These are phyloP conservation scores for Ochotona curzoniae DNA, from an alignment of 2,113 vertebrate species.

Conservation along the genomic window DNA sequence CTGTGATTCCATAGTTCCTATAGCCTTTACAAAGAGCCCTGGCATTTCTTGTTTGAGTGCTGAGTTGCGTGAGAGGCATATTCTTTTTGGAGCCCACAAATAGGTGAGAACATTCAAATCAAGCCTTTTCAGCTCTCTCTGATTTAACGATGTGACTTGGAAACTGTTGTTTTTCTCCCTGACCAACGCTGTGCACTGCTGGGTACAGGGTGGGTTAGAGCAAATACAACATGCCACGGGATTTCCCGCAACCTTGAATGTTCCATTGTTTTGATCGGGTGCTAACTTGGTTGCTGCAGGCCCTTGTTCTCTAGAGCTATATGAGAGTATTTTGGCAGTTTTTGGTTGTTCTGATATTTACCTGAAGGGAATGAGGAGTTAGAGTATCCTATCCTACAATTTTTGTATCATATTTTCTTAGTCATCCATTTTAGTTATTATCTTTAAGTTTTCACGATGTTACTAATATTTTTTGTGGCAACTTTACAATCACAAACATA, in stretches of 20 bases:
- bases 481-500: background rate
- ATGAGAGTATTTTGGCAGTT: background rate
- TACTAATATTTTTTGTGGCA: background rate
- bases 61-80: background rate
- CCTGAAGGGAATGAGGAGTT: background rate
- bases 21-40: background rate
- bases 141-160: background rate
- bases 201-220: no score
- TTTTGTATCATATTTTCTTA: background rate
- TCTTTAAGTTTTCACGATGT: background rate
- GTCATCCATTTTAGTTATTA: background rate
- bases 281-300: background rate
- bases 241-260: background rate
- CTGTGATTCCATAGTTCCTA: background rate
- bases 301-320: background rate
- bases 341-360: background rate
- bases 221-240: background rate
- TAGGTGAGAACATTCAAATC: background rate
- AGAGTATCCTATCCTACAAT: no score
- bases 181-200: background rate
- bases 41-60: background rate
- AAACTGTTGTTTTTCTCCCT: background rate
- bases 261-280: background rate
- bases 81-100: background rate
- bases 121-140: background rate